Evolutionary conservation across 2,888 invertebrate genomes (phyloP), one percentile per base, ranked within the genome.

Genomic region (Rhingia rostrata): DNA sequence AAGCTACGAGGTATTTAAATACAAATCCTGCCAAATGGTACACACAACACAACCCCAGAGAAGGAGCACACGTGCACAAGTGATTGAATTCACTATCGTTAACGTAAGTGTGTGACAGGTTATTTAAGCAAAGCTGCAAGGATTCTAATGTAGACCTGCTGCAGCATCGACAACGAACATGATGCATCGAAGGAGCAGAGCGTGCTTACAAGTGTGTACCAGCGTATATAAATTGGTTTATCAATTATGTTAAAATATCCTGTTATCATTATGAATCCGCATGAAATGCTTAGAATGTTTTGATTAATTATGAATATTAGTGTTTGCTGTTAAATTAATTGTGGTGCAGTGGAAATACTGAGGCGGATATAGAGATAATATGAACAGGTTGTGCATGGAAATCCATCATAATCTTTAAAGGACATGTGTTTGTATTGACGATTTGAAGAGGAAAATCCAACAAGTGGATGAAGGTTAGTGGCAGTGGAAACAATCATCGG

Each of bases 241-340:
- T 43, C 54, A 67, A 43, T 67, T 67, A 67, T 37, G 53, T 43
- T 67, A 54, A 33, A 67, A 67, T 67, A n/a, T 41, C 41, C 43
- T 43, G 14, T 53, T 45, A 67, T 54, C 54, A 43, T 41, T 53
- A 53, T 32, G 41, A 41, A 51, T 75, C 49, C 56, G 58, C 12
- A 43, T 54, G 30, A 30, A 75, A 47, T n/a, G 32, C 35, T 14
- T n/a, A 61, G 75, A 45, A 45, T 67, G 37, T 60, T 77, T 47
- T 54, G 60, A 77, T 69, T 77, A 77, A 77, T 77, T 69, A 77
- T 77, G 75, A 39, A 54, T 61, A 77, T 77, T 77, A 60, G 43
- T 77, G 22, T 61, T 67, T 67, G 45, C 53, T 69, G 51, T 30
- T 75, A 33, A 66, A 45, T 58, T 58, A 75, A 66, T 75, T 49